Evolutionary conservation across 2,888 invertebrate genomes (phyloP), one percentile per base, ranked within the genome.

Genomic region (Sylvicola fuscatus): DNA sequence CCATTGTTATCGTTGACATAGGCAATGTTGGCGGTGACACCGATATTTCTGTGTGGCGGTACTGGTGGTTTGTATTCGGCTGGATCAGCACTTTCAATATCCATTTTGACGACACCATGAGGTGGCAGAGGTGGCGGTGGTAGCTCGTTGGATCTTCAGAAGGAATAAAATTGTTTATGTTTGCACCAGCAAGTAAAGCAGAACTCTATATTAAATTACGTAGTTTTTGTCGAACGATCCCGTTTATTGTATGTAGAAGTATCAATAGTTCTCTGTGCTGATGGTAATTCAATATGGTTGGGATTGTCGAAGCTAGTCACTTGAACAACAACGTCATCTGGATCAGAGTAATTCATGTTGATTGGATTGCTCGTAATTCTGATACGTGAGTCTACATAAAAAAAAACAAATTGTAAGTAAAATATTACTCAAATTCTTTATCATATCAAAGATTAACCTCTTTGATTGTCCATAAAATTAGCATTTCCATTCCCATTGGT

Each of bases 51-150:
- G 52, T 86, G 86, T 21, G 83, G 87, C 14, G 86, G 86, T 37
- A 86, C 81, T n/a, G 84, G 84, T 3, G 86, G 84, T 45, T 78
- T 70, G 60, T 86, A 84, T 43, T 81, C 80, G 49, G 39, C 32
- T 33, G 21, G 21, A 21, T 21, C 21, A 21, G 21, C 21, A 21
- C 21, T 6, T 21, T 21, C 41, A 41, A 35, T 40, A 44, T 48
- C 49, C 36, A 53, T 50, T 30, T 54, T 47, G 2, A 54, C 51
- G 27, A 60, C 47, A 13, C 62, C 66, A 44, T 66, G 68, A 3
- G 64, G 69, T 36, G 66, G 66, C 36, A 64, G 49, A 14, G 63
- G 65, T 34, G 62, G 62, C 21, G 63, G 61, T 26, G 58, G 45
- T 34, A 55, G 55, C 28, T 58, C 53, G 46, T 61, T 56, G 49